These are phyloP conservation scores for Meiosimyza platycephala DNA, from an alignment of 2,888 invertebrate genomes.

Conservation along the genomic window DNA sequence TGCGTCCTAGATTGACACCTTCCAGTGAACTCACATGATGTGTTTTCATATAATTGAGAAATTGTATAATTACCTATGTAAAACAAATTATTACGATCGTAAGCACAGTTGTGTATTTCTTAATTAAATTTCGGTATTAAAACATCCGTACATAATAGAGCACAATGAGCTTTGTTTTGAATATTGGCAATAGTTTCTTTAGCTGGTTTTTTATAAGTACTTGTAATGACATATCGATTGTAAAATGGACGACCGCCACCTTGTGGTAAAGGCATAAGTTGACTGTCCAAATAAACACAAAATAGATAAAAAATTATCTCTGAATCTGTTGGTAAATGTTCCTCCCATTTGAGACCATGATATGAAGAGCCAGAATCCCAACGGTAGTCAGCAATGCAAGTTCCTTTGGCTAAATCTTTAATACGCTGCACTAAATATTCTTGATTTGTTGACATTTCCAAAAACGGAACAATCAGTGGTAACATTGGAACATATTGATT, in stretches of 20 bases:
- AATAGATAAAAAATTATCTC: slow-evolving; percentile 89
- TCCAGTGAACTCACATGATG: slow-evolving; percentile 82
- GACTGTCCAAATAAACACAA: slow-evolving; percentile 87
- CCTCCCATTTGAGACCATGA: slow-evolving; percentile 83
- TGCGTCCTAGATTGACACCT: slow-evolving; percentile 80
- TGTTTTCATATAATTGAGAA: slow-evolving; percentile 80
- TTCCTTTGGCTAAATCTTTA: slow-evolving; percentile 72
- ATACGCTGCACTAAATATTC: slow-evolving; percentile 86
- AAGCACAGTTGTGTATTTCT: slow-evolving; percentile 75
- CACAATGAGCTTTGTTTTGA: slow-evolving; percentile 66
- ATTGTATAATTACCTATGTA: slow-evolving; percentile 86
- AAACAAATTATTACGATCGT: slow-evolving; percentile 89
- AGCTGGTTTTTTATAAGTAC: slow-evolving; percentile 65
- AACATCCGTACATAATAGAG: slow-evolving; percentile 63
- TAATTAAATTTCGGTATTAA: slow-evolving; percentile 68
- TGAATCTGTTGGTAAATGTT: slow-evolving; percentile 87
- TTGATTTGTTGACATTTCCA: slow-evolving; percentile 86
- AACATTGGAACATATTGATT: slow-evolving; percentile 63
- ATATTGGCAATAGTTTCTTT: slow-evolving; percentile 63
- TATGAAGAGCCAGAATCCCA: slow-evolving; percentile 86
- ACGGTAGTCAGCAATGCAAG: slow-evolving; percentile 88
- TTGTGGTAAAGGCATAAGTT: slow-evolving; percentile 76
- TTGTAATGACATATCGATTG: slow-evolving; percentile 68
- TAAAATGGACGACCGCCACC: slow-evolving; percentile 75
- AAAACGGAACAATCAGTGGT: slow-evolving; percentile 77